Percentiles rank a stretch among this genome's conserved stretches.
phyloP scores from a whole-genome alignment of 2,797 vertebrate species.

The Babyrousa celebensis region DNA sequence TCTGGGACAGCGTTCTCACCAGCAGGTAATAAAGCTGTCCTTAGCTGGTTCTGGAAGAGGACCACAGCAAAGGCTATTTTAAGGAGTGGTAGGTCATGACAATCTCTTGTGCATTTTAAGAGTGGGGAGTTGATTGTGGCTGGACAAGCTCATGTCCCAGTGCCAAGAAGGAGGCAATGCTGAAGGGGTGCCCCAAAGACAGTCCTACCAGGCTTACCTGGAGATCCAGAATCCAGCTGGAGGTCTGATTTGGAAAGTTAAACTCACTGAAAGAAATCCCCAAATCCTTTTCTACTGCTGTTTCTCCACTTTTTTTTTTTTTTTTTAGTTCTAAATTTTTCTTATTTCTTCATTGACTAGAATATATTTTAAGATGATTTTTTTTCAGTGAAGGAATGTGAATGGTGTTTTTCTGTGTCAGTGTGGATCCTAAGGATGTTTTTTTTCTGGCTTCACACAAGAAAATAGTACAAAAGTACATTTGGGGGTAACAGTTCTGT shows the following conservation, averaged over 20 bases:
- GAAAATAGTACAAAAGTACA: neutral
- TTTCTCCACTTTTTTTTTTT: neutral
- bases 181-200: neutral
- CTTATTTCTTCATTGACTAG: neutral
- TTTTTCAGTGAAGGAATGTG: neutral
- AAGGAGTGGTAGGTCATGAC: neutral
- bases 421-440: neutral
- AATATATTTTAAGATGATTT: slow-evolving; percentile 9
- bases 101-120: neutral
- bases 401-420: neutral
- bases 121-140: neutral
- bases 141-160: neutral
- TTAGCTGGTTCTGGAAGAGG: slow-evolving; percentile 5
- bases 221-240: neutral
- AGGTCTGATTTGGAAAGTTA: neutral
- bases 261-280: neutral
- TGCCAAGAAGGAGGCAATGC: neutral
- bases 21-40: neutral
- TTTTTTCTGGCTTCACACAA: neutral
- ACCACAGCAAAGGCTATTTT: neutral
- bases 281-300: neutral
- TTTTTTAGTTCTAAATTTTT: neutral
- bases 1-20: neutral
- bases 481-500: neutral
- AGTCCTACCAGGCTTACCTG: rapidly evolving